phyloP scores from a whole-genome alignment of 2,888 invertebrate species.

The Stenurella melanura region DNA sequence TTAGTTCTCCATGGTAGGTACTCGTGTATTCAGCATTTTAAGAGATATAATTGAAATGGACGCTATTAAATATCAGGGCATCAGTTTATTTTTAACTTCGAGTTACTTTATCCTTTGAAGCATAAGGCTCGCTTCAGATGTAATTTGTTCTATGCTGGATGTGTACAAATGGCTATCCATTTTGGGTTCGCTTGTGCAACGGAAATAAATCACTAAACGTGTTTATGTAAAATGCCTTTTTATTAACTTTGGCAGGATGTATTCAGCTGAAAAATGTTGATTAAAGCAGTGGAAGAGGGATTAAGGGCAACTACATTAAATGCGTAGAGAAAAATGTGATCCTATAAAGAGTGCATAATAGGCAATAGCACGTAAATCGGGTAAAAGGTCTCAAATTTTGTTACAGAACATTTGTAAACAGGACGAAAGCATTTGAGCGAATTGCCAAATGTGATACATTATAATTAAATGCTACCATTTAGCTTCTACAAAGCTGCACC shows the following conservation, averaged over 20 bases:
- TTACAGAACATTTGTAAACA: too few species aligned
- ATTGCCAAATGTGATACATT: too few species aligned
- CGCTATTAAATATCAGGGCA: background rate
- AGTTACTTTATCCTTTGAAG: constrained; percentile 5
- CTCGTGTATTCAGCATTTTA: background rate
- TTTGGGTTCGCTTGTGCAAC: background rate
- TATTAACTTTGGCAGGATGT: background rate
- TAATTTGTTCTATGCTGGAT: constrained; percentile 9
- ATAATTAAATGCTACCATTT: too few species aligned
- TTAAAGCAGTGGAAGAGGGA: background rate
- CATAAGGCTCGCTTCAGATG: constrained; percentile 9
- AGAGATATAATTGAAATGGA: background rate
- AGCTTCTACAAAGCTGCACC: too few species aligned
- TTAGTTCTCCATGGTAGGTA: background rate
- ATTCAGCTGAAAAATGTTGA: constrained; percentile 9
- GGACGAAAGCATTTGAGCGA: too few species aligned
- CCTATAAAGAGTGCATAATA: background rate
- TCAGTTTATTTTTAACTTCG: background rate
- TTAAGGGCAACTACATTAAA: background rate
- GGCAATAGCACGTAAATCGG: too few species aligned
- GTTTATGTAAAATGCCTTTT: constrained; percentile 27
- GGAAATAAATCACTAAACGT: constrained; percentile 14
- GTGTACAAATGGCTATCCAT: constrained; percentile 22
- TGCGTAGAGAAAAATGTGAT: background rate
- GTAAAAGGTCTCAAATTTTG: too few species aligned